These are phyloP conservation scores for Paramuricea clavata DNA, from an alignment of 92 coral and sea anemone genomes.

Conservation along the genomic window DNA sequence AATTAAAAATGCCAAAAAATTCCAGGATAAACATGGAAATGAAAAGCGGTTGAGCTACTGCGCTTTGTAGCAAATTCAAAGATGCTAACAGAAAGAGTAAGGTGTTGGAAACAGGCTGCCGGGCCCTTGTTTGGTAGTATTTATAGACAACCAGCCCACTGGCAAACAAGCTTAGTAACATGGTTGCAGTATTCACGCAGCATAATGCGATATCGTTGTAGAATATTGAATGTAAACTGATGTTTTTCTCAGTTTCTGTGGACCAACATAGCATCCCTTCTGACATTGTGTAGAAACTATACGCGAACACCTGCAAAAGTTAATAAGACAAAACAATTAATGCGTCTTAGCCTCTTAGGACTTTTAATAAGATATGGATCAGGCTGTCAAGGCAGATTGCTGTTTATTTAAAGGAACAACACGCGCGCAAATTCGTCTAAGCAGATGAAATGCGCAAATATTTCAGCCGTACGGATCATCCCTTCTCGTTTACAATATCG, in stretches of 20 bases:
- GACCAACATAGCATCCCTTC: background rate
- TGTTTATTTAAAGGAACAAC: too few relatives aligned
- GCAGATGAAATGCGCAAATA: too few relatives aligned
- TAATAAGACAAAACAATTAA: too few relatives aligned
- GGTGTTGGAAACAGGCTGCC: slow-evolving; percentile 19
- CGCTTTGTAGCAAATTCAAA: background rate
- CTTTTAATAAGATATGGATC: too few relatives aligned
- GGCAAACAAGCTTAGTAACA: background rate
- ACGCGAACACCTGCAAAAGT: too few relatives aligned
- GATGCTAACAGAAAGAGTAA: slow-evolving; percentile 1
- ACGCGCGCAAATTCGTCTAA: too few relatives aligned
- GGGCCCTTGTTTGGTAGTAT: background rate
- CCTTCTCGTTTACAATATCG: too few relatives aligned
- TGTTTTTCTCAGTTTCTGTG: background rate
- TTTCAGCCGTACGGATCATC: too few relatives aligned
- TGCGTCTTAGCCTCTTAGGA: too few relatives aligned
- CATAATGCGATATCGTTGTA: background rate
- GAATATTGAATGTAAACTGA: background rate
- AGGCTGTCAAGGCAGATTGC: too few relatives aligned
- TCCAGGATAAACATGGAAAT: background rate
- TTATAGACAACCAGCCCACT: background rate
- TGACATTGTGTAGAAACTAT: too few relatives aligned
- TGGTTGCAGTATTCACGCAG: background rate
- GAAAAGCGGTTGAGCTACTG: background rate
- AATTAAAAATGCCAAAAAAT: background rate